Conservation (phyloP, 2,113 vertebrate species). For the Nothoprocta perdicaria region DNA sequence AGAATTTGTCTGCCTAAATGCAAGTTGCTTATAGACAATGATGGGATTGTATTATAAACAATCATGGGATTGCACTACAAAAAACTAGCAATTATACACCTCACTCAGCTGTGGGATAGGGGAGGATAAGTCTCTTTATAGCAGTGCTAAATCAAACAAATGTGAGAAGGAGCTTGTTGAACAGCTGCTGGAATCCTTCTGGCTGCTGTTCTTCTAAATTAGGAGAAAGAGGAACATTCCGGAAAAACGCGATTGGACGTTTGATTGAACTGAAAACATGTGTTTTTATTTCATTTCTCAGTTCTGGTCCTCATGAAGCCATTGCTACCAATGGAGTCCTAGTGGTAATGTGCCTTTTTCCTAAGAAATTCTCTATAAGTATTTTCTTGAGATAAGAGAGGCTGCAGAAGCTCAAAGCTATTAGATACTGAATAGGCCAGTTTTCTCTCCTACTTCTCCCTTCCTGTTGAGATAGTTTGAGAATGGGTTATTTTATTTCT, state of each 20-base stretch:
- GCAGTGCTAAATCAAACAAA: neutral
- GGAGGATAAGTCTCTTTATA: neutral
- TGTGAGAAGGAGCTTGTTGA: neutral
- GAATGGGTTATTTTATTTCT: neutral
- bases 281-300: slow-evolving; percentile 71
- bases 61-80: neutral
- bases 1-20: neutral
- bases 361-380: neutral
- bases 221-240: neutral
- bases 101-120: neutral
- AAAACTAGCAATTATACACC: neutral
- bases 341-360: slow-evolving; percentile 78
- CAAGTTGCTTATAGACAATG: neutral
- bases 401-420: neutral
- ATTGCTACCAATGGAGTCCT: slow-evolving; percentile 85
- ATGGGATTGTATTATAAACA: neutral
- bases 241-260: neutral
- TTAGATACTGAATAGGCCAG: neutral
- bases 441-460: neutral
- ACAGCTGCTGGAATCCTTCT: neutral
- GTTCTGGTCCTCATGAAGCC: slow-evolving; percentile 65
- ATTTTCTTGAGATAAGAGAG: neutral
- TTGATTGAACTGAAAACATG: neutral
- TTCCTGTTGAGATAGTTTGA: neutral
- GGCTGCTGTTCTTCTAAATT: accelerated